Conservation (phyloP, 2,113 vertebrate genomes). For the Clarias batrachus region DNA sequence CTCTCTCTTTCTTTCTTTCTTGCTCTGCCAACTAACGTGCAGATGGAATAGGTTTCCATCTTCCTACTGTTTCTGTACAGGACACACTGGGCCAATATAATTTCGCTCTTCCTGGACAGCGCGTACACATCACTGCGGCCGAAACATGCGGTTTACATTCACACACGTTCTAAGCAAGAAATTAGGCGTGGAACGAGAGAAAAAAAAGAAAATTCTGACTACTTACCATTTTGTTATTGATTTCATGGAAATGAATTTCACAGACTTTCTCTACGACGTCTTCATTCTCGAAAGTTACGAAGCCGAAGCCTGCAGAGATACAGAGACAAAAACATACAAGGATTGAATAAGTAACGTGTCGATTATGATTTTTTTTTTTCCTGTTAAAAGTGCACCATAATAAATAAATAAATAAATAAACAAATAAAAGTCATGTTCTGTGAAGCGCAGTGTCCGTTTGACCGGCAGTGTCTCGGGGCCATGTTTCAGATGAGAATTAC, state of each 20-base stretch:
- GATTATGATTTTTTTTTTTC: constrained; percentile 28
- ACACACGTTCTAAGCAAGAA: constrained; percentile 16
- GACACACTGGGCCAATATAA: constrained; percentile 58
- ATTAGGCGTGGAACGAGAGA: background rate
- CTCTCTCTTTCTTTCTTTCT: constrained; percentile 32
- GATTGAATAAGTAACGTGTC: constrained; percentile 41
- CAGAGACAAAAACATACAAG: constrained; percentile 47
- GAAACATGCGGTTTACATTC: constrained; percentile 22
- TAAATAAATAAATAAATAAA: background rate
- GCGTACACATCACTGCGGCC: constrained; percentile 52
- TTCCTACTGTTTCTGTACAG: constrained; percentile 67
- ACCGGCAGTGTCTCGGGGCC: background rate
- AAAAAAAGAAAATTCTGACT: background rate
- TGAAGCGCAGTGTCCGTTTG: background rate
- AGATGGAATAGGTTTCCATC: constrained; percentile 61
- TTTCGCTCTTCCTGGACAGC: constrained; percentile 72
- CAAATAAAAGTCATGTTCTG: constrained; percentile 29
- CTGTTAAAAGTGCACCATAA: background rate
- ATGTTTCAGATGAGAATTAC: background rate
- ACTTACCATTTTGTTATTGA: constrained; percentile 99
- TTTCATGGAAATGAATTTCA: constrained; percentile 99
- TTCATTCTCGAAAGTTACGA: constrained; percentile 99
- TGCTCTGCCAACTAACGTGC: constrained; percentile 13
- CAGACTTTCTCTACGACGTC: constrained; percentile 99
- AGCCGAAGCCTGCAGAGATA: constrained; percentile 88